phyloP scores from a whole-genome alignment of 2,797 vertebrate genomes.

The Selene dorsalis region DNA sequence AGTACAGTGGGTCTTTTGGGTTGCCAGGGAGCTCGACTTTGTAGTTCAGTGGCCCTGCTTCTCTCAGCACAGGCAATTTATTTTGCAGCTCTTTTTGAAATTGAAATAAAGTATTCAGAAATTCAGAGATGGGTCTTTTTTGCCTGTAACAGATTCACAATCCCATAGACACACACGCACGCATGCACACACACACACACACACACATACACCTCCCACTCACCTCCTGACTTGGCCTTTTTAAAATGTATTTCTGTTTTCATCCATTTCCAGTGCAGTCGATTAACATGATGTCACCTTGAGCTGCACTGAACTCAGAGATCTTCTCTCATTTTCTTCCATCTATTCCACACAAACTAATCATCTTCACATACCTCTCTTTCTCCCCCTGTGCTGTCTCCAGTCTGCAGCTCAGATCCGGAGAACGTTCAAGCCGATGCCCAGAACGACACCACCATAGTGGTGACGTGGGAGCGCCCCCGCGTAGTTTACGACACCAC shows the following conservation, averaged over 20 bases:
- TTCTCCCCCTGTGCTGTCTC: not conserved
- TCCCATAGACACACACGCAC: not conserved
- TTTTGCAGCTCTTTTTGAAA: slow-evolving; percentile 74
- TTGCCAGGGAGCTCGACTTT: slow-evolving; percentile 74
- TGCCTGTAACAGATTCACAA: slow-evolving; percentile 45
- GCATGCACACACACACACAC: not conserved
- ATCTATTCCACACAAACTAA: not conserved
- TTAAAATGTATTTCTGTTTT: slow-evolving; percentile 20
- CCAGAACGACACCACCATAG: slow-evolving; percentile 94
- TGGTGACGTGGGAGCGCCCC: slow-evolving; percentile 96
- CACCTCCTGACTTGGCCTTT: slow-evolving; percentile 25
- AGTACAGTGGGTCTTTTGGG: slow-evolving; percentile 51
- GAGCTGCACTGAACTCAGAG: not conserved
- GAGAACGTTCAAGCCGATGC: slow-evolving; percentile 94
- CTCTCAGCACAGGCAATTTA: slow-evolving; percentile 62
- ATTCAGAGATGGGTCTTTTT: slow-evolving; percentile 60
- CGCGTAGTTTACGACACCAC: slow-evolving; percentile 91
- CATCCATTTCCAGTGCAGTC: slow-evolving; percentile 3
- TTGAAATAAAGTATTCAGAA: slow-evolving; percentile 73
- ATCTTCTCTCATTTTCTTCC: not conserved
- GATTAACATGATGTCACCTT: slow-evolving; percentile 30
- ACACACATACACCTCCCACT: slow-evolving; percentile 23
- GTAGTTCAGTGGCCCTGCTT: slow-evolving; percentile 52
- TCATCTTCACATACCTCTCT: not conserved
- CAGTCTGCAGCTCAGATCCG: slow-evolving; percentile 96